These are phyloP conservation scores for Pycnonotus jocosus DNA, from an alignment of 2,113 vertebrate genomes.

Conservation along the genomic window DNA sequence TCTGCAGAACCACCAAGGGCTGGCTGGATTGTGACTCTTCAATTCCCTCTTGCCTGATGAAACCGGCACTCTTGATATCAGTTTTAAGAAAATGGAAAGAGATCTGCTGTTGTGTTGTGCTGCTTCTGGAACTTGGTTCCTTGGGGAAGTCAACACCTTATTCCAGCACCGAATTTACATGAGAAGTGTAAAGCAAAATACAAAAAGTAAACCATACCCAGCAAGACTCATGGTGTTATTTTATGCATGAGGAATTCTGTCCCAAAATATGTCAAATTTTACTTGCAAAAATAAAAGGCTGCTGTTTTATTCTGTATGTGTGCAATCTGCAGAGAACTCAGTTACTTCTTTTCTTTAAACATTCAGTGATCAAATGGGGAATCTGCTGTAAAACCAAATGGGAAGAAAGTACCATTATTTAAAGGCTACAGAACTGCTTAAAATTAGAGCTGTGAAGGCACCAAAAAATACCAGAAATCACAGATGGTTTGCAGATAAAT, in stretches of 20 bases:
- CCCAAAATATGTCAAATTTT: slow-evolving; percentile 73
- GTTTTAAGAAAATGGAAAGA: background rate
- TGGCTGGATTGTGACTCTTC: background rate
- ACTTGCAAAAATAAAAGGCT: slow-evolving; percentile 76
- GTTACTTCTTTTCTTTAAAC: slow-evolving; percentile 65
- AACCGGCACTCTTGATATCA: background rate
- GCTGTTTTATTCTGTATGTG: slow-evolving; percentile 64
- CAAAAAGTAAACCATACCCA: slow-evolving; percentile 36
- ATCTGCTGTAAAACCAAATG: slow-evolving; percentile 65
- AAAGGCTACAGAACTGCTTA: slow-evolving; percentile 76
- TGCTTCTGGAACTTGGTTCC: slow-evolving; percentile 4
- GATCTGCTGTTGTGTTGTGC: background rate
- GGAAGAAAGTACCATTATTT: slow-evolving; percentile 76
- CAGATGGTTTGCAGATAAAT: slow-evolving; percentile 77
- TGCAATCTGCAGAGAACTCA: slow-evolving; percentile 64
- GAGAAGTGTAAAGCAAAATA: slow-evolving; percentile 42
- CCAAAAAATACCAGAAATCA: slow-evolving; percentile 73
- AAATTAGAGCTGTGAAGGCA: slow-evolving; percentile 78
- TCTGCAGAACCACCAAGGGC: background rate
- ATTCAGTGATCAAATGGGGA: slow-evolving; percentile 62
- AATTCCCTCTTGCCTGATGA: background rate
- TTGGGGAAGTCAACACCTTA: slow-evolving; percentile 3
- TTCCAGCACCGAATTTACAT: slow-evolving; percentile 6
- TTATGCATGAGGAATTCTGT: slow-evolving; percentile 65
- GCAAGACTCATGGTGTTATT: slow-evolving; percentile 57